Evolutionary conservation across 2,888 invertebrate species (phyloP).

Genomic region (Drosophila flavopinicola): DNA sequence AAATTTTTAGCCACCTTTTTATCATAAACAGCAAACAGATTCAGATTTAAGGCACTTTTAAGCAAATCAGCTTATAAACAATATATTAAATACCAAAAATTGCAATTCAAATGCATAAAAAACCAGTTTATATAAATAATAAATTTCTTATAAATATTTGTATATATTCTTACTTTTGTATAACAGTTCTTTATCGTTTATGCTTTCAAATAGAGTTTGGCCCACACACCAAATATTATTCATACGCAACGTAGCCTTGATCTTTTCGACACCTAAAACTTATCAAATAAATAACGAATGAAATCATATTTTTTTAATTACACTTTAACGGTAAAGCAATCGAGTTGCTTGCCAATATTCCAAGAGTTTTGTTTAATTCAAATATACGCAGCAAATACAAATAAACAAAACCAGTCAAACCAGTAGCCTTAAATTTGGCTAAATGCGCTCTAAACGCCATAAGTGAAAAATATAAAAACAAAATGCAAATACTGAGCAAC

Average conservation of each 20-base stretch:
- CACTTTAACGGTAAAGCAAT: constrained; percentile 63
- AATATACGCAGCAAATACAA: constrained; percentile 7
- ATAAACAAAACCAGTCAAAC: constrained; percentile 52
- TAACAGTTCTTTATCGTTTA: not conserved
- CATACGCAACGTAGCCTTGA: constrained; percentile 57
- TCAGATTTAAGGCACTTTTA: no score
- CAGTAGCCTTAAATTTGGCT: constrained; percentile 36
- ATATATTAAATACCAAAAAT: constrained; percentile 5
- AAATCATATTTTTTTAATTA: constrained; percentile 56
- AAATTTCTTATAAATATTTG: no score
- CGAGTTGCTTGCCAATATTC: constrained; percentile 31
- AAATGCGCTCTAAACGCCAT: constrained; percentile 32
- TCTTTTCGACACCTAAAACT: constrained; percentile 20
- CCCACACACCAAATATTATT: constrained; percentile 42
- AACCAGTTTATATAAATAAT: constrained; percentile 2
- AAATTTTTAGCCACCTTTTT: constrained; percentile 41
- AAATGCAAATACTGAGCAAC: constrained; percentile 70
- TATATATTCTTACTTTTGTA: no score
- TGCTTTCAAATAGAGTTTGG: constrained; percentile 24
- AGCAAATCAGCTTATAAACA: no score
- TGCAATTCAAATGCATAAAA: constrained; percentile 6
- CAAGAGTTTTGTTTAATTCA: constrained; percentile 23
- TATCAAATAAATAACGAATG: constrained; percentile 19
- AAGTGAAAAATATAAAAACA: constrained; percentile 40
- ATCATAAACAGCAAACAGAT: not conserved